Percentiles rank a stretch among this genome's conserved stretches.
Evolutionary conservation across 2,113 vertebrate species (phyloP).

Genomic region (Irena cyanogastra): DNA sequence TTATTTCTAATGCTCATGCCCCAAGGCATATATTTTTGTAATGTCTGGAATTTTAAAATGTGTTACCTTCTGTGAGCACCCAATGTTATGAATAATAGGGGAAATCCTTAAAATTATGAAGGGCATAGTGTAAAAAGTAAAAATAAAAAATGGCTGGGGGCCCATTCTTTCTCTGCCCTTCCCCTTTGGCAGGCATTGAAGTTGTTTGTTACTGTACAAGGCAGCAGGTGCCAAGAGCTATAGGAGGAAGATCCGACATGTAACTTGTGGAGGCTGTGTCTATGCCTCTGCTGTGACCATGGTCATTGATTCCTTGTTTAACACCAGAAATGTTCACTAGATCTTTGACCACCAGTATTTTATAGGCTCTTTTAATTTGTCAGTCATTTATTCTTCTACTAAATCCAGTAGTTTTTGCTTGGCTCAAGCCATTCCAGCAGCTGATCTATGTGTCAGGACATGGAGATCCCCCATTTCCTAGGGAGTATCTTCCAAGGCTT

Average conservation of each 20-base stretch:
- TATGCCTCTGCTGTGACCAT: not conserved
- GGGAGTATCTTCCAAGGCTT: not conserved
- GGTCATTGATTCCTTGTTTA: not conserved
- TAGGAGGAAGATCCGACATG: not conserved
- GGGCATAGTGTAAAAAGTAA: not conserved
- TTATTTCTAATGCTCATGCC: not conserved
- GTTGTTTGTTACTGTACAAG: not conserved
- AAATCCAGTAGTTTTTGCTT: not conserved
- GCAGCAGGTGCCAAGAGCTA: not conserved
- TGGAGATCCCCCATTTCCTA: not conserved
- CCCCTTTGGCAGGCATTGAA: not conserved
- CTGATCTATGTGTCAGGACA: not conserved
- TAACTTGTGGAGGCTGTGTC: not conserved
- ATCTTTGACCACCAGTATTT: not conserved
- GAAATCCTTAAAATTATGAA: not conserved
- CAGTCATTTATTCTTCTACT: not conserved
- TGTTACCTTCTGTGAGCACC: not conserved
- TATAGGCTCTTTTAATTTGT: not conserved
- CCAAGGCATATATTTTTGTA: not conserved
- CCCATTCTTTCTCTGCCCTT: not conserved
- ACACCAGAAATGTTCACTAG: not conserved
- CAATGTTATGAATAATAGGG: not conserved
- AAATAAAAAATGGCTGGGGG: not conserved
- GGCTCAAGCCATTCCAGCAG: not conserved
- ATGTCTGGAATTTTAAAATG: not conserved